Percentiles rank a stretch among this genome's conserved stretches.
Conservation (phyloP, 2,888 invertebrate genomes). For the Helicoverpa assulta region DNA sequence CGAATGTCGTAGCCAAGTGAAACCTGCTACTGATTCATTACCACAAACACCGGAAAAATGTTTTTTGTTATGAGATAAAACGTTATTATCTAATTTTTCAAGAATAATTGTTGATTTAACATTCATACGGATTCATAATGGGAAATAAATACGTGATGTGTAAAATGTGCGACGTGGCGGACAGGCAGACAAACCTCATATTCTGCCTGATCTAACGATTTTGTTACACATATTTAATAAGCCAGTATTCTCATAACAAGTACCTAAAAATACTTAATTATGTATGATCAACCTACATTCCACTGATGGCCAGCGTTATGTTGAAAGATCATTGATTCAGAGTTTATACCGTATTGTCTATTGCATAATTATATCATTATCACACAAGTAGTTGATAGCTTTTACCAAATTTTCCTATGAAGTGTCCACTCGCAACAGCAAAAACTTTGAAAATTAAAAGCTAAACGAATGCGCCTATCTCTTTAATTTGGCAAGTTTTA, state of each 20-base stretch:
- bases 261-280: not conserved
- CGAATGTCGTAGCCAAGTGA: constrained; percentile 73
- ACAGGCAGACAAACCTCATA: constrained; percentile 23
- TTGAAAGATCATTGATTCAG: no score
- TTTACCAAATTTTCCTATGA: no score
- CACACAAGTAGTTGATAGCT: no score
- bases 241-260: constrained; percentile 8
- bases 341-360: no score
- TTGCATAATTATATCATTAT: no score
- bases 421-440: no score
- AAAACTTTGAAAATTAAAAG: no score
- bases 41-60: constrained; percentile 22
- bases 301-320: not conserved
- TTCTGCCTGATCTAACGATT: constrained; percentile 36
- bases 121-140: not conserved
- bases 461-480: no score
- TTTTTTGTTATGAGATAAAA: not conserved
- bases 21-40: constrained; percentile 63
- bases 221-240: constrained; percentile 14
- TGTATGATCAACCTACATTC: not conserved
- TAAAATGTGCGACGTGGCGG: not conserved
- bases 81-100: not conserved
- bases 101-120: not conserved
- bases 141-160: not conserved
- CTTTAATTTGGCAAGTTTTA: no score